phyloP scores from a whole-genome alignment of 2,113 vertebrate species.

The Callocephalon fimbriatum region DNA sequence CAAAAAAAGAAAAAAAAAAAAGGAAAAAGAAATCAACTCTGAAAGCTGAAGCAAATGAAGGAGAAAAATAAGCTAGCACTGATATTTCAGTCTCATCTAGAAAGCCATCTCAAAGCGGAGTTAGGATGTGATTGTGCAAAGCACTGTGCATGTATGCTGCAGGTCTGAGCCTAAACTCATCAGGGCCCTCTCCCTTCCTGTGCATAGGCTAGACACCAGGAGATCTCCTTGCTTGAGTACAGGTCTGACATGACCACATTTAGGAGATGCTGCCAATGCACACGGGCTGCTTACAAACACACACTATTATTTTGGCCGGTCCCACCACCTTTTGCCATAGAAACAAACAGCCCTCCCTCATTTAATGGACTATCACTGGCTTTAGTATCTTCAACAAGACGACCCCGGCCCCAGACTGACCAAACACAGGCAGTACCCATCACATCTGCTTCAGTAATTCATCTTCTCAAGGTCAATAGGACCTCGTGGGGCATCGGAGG shows the following conservation, averaged over 20 bases:
- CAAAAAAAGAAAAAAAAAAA: neutral
- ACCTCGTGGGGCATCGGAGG: neutral
- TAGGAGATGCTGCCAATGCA: neutral
- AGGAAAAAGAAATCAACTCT: neutral
- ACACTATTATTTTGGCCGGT: neutral
- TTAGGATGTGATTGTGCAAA: neutral
- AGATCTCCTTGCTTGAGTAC: neutral
- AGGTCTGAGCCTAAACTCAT: neutral
- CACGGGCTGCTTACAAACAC: neutral
- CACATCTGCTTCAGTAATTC: neutral
- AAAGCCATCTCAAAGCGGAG: neutral
- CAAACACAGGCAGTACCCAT: neutral
- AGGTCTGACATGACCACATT: fast-evolving
- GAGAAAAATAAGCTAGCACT: neutral
- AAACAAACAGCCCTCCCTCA: neutral
- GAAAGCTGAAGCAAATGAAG: neutral
- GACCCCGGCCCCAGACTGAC: neutral
- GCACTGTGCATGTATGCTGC: neutral
- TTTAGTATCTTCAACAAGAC: neutral
- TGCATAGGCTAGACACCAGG: neutral
- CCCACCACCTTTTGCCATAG: neutral
- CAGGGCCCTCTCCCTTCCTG: neutral
- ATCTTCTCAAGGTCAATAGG: neutral
- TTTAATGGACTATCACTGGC: neutral
- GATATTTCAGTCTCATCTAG: neutral